Conservation (phyloP, 1,140 invertebrate genomes). For the Aphidius gifuensis region DNA sequence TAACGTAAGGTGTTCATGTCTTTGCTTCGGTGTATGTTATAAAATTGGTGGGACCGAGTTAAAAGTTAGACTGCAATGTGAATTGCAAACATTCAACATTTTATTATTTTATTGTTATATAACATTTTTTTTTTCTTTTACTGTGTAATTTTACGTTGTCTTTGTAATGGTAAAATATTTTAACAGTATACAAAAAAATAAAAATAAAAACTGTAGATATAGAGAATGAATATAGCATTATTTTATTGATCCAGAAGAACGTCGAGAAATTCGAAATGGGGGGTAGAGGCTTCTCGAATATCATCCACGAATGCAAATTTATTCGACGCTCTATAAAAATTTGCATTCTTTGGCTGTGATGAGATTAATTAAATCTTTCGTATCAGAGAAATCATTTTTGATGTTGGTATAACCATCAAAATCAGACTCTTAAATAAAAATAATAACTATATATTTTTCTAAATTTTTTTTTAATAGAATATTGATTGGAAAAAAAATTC, state of each 20-base stretch:
- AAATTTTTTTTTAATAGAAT: too few relatives aligned
- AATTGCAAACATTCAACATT: not conserved
- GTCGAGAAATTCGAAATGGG: not conserved
- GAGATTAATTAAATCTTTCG: slow-evolving; percentile 24
- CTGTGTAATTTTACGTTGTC: too few relatives aligned
- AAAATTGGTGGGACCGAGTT: slow-evolving; percentile 13
- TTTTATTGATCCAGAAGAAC: too few relatives aligned
- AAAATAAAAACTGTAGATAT: too few relatives aligned
- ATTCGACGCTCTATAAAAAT: slow-evolving; percentile 9
- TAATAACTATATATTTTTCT: too few relatives aligned
- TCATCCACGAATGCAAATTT: slow-evolving; percentile 16
- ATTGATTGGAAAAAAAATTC: not conserved
- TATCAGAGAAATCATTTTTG: slow-evolving; percentile 15
- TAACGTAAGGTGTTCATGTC: too few relatives aligned
- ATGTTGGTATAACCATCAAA: not conserved
- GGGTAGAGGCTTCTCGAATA: not conserved
- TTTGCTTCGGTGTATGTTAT: not conserved
- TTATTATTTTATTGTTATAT: not conserved
- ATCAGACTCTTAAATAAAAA: too few relatives aligned
- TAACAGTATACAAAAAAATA: too few relatives aligned
- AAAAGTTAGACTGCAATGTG: not conserved
- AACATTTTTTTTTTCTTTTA: too few relatives aligned
- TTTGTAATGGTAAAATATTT: too few relatives aligned
- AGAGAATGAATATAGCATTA: too few relatives aligned
- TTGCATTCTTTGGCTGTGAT: slow-evolving; percentile 24